Base-by-base conservation (phyloP, 2,113 vertebrate species). In the Sula dactylatra region DNA sequence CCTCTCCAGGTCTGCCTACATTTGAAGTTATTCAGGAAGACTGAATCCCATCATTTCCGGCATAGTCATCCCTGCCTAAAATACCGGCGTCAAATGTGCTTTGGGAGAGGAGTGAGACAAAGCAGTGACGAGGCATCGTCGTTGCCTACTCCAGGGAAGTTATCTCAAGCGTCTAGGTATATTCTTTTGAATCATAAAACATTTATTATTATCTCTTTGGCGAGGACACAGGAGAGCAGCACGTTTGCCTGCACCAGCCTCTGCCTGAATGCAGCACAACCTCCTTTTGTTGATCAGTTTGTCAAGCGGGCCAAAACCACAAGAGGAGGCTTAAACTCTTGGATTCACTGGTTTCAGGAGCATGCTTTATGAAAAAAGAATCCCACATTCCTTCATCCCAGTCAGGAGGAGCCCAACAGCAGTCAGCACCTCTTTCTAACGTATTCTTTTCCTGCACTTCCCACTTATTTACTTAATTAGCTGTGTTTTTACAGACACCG, bases 291-390 rank as follows among this genome's bases (percentile, higher is more conserved):
- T 42, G 9, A 90, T 59, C 2, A 36, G 84, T 96, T 95, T 96
- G 84, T 86, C 95, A 95, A 93, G 91, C 19, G 82, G 72, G 42
- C 66, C 59, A 55, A 86, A 80, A 86, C 79, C 47, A 42, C 88
- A 91, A 96, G 92, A 89, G 71, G 59, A 92, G 27, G 70, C 56
- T 96, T 87, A 88, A 97, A 88, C 64, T 76, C 94, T 91, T 13
- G 26, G 76, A 82, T 69, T 78, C 56, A 34, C 82, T 83, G 77
- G 34, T 95, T 98, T 97, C 83, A 94, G 84, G 78, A 95, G 49
- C 3, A 16, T 36, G 34, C 97, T 97, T 97, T 93, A 97, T 82
- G 72, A 96, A 95, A 94, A 71, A 25, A 89, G 64, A 95, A 92
- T 56, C 45, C 55, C 81, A 96, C 12, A 6, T 83, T 96, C 88